These are phyloP conservation scores for Blennius ocellaris DNA, from an alignment of 2,113 vertebrate genomes.

Conservation along the genomic window DNA sequence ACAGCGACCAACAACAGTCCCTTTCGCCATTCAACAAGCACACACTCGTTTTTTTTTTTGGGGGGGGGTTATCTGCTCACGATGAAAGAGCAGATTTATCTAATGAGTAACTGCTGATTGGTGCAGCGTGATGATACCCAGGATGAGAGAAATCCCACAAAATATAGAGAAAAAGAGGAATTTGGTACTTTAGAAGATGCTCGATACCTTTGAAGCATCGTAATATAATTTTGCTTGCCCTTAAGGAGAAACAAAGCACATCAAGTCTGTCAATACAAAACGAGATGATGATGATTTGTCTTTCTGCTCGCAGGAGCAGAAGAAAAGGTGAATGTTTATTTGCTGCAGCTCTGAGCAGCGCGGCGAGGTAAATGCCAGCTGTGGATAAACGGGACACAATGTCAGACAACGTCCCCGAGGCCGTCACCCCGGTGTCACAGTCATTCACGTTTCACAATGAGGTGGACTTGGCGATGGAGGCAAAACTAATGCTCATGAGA, in stretches of 20 bases:
- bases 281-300: neutral
- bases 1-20: conserved; percentile 1
- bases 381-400: conserved; percentile 1
- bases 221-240: too few relatives aligned
- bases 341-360: neutral
- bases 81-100: too few relatives aligned
- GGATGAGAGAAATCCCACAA: too few relatives aligned
- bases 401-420: neutral
- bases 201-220: neutral
- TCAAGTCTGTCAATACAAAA: neutral
- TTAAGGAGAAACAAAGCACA: neutral
- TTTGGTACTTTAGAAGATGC: too few relatives aligned
- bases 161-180: too few relatives aligned
- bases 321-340: neutral
- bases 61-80: too few relatives aligned
- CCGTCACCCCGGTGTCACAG: neutral
- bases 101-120: too few relatives aligned
- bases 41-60: too few relatives aligned
- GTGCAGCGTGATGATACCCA: too few relatives aligned
- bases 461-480: too few relatives aligned
- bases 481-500: too few relatives aligned
- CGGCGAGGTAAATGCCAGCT: conserved; percentile 14
- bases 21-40: neutral
- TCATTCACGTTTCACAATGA: conserved; percentile 7
- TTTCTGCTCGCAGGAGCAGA: neutral